phyloP scores from a whole-genome alignment of 1,140 invertebrate genomes.

The Temnothorax curvispinosus region DNA sequence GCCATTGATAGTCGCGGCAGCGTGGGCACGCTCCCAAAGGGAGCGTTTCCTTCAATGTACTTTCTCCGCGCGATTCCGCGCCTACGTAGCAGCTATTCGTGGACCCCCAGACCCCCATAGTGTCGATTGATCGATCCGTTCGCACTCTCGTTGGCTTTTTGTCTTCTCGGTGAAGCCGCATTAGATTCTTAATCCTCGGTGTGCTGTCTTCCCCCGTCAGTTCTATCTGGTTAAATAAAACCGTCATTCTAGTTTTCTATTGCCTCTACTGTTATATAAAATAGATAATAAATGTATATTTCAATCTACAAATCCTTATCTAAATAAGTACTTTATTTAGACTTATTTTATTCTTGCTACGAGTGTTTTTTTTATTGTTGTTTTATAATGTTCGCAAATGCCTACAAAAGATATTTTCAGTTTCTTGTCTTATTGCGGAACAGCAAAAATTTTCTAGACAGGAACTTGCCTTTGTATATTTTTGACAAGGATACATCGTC shows the following conservation, averaged over 20 bases:
- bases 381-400: background rate
- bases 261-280: background rate
- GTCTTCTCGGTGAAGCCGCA: background rate
- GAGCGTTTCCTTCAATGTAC: background rate
- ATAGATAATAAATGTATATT: background rate
- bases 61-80: slow-evolving; percentile 7
- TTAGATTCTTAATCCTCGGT: background rate
- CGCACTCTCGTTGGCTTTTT: background rate
- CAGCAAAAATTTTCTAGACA: background rate
- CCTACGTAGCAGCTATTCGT: background rate
- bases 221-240: background rate
- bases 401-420: background rate
- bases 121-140: background rate
- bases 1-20: slow-evolving; percentile 27
- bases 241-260: background rate
- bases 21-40: background rate
- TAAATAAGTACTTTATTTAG: background rate
- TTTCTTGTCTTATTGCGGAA: background rate
- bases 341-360: background rate
- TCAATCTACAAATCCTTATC: too few relatives aligned
- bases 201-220: background rate
- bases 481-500: too few relatives aligned
- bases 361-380: background rate
- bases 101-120: background rate
- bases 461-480: too few relatives aligned